Percentiles rank a stretch among this genome's conserved stretches.
Evolutionary conservation across 2,113 vertebrate genomes (phyloP).

Genomic region (Fregata magnificens): DNA sequence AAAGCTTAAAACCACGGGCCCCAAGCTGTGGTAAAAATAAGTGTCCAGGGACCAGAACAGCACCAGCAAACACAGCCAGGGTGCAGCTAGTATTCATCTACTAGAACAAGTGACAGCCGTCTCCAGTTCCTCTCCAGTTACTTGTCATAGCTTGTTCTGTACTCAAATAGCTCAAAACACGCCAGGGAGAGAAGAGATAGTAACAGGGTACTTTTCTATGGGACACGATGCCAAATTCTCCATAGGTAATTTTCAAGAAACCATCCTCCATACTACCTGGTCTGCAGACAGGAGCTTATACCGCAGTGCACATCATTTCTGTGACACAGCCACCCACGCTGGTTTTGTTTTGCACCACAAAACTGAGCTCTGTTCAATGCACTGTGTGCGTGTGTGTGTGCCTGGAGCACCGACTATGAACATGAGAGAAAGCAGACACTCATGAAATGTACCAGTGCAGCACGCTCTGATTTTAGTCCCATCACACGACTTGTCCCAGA

Average conservation of each 20-base stretch:
- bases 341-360: background rate
- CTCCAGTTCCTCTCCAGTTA: background rate
- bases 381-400: rapidly evolving
- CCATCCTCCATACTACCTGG: background rate
- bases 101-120: background rate
- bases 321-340: background rate
- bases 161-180: background rate
- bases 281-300: background rate
- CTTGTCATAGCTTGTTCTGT: background rate
- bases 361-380: rapidly evolving
- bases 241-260: background rate
- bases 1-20: background rate
- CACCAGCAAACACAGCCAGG: background rate
- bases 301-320: background rate
- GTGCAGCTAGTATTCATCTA: background rate
- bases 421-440: background rate
- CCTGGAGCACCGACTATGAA: background rate
- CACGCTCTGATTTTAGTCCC: background rate
- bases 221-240: background rate
- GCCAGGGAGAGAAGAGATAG: background rate
- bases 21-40: background rate
- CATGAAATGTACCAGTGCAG: background rate
- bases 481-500: background rate
- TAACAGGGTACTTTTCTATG: background rate
- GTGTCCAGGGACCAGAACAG: background rate